A percentile compares a stretch with the other conserved stretches of the same genome.
phyloP scores from a whole-genome alignment of 2,113 vertebrate species.

The Stictonetta naevosa region DNA sequence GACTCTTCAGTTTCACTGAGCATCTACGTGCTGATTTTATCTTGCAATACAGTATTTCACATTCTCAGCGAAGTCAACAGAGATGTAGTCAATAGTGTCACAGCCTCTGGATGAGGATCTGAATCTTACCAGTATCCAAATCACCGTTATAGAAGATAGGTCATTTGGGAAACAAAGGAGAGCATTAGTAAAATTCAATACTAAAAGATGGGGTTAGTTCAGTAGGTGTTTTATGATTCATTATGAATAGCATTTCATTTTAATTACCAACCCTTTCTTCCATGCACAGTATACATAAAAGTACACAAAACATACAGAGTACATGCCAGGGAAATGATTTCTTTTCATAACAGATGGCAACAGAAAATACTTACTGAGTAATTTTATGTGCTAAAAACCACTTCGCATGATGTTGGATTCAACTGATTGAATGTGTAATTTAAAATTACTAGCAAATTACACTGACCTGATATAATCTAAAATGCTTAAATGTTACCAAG shows the following conservation, averaged over 20 bases:
- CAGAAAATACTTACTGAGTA: constrained; percentile 33
- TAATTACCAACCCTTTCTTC: constrained; percentile 7
- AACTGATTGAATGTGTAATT: constrained; percentile 35
- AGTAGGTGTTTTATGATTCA: constrained; percentile 50
- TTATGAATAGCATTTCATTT: constrained; percentile 33
- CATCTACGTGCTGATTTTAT: constrained; percentile 83
- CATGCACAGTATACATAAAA: background rate
- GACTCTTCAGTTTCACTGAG: constrained; percentile 71
- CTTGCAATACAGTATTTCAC: constrained; percentile 85
- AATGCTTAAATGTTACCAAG: background rate
- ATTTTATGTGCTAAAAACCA: constrained; percentile 11
- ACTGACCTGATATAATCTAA: background rate
- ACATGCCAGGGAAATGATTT: constrained; percentile 15
- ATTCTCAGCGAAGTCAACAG: constrained; percentile 87
- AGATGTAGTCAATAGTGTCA: constrained; percentile 83
- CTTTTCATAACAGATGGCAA: constrained; percentile 48
- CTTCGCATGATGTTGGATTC: constrained; percentile 34
- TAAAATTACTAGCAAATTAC: constrained; percentile 34
- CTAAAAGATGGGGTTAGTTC: constrained; percentile 36
- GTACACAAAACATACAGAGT: background rate
- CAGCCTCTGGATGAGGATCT: constrained; percentile 59
- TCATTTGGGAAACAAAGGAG: constrained; percentile 44
- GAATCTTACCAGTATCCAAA: constrained; percentile 64
- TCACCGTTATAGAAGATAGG: constrained; percentile 44
- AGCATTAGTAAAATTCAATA: constrained; percentile 62